Evolutionary conservation across 2,797 vertebrate genomes (phyloP).

Genomic region (Saxicola maurus): DNA sequence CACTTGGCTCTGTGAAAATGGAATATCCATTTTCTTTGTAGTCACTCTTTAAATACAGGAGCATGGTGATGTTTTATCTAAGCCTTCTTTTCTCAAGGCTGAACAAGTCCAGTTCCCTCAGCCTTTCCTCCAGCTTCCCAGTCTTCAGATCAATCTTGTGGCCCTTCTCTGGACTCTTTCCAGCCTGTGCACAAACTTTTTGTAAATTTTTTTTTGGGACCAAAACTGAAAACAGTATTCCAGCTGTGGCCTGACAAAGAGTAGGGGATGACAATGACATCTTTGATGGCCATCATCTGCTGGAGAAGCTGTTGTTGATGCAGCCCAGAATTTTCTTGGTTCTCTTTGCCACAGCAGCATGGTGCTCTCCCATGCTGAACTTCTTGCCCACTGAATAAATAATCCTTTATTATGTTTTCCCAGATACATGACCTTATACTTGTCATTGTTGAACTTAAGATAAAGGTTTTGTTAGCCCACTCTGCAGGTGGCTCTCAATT

Average conservation of each 20-base stretch:
- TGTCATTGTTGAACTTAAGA: background rate
- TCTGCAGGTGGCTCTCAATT: background rate
- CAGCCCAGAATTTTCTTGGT: background rate
- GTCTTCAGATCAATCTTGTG: background rate
- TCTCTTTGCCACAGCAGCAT: fast-evolving
- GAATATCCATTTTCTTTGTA: background rate
- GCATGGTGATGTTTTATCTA: background rate
- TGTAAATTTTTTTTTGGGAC: too few species aligned
- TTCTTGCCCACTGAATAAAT: background rate
- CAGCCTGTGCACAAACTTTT: background rate
- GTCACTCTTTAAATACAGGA: background rate
- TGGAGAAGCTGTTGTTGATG: background rate
- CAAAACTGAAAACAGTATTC: background rate
- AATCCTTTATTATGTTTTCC: background rate
- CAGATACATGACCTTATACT: too few species aligned
- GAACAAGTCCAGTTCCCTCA: background rate
- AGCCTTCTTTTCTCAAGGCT: background rate
- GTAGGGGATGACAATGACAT: background rate
- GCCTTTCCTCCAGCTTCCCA: background rate
- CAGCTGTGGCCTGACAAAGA: background rate
- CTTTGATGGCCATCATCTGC: background rate
- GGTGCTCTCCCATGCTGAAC: background rate
- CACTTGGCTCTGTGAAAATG: background rate
- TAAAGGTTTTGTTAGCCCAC: too few species aligned
- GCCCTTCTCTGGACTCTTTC: background rate